Percentiles rank a stretch among this genome's conserved stretches.
phyloP scores from a whole-genome alignment of 2,888 invertebrate species.

The Trichacis sp. region DNA sequence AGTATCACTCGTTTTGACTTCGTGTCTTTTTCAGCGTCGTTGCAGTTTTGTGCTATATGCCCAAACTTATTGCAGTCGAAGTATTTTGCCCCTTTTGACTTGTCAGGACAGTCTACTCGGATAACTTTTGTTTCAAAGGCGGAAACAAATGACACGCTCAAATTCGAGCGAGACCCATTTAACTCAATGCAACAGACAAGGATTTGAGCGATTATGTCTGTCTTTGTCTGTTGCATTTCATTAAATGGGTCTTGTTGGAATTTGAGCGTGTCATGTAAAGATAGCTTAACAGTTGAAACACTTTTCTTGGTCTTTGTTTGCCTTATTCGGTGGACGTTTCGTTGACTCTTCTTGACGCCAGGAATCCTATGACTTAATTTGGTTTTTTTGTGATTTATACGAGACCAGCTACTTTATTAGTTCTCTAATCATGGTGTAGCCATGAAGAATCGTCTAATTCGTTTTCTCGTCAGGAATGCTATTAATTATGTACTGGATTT shows the following conservation, averaged over 20 bases:
- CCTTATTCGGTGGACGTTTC: background rate
- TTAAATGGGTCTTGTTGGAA: no score
- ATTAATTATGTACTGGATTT: conserved; percentile 11
- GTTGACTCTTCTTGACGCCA: background rate
- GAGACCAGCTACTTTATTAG: conserved; percentile 6
- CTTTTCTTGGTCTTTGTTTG: background rate
- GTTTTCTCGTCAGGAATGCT: conserved; percentile 16
- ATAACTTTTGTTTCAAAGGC: background rate
- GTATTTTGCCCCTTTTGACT: conserved; percentile 35
- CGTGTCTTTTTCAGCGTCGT: background rate
- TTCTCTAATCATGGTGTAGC: conserved; percentile 12
- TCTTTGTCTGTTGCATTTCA: no score
- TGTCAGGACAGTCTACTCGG: conserved; percentile 19
- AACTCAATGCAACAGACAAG: no score
- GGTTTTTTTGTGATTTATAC: background rate
- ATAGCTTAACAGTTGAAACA: conserved; percentile 24
- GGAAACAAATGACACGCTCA: no score
- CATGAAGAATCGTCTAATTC: conserved; percentile 19
- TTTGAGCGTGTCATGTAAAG: no score
- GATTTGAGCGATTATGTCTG: no score
- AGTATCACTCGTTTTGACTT: background rate
- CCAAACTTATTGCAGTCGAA: conserved; percentile 29
- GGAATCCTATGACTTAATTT: background rate
- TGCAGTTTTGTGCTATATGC: conserved; percentile 19
- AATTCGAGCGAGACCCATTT: no score